These are phyloP conservation scores for Bombus ignitus DNA, from an alignment of 1,140 invertebrate species.

Conservation along the genomic window DNA sequence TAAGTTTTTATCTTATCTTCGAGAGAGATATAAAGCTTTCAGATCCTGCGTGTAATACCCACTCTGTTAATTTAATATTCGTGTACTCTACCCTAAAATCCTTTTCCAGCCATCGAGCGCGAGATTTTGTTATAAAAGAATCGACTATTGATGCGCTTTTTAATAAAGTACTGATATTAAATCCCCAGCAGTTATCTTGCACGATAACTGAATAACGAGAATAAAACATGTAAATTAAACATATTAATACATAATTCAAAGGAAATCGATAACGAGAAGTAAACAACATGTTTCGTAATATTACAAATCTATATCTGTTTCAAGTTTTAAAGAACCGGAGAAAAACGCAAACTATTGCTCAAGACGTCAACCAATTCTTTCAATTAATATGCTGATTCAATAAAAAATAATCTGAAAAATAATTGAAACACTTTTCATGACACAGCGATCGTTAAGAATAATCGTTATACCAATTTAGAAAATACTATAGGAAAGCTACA, in stretches of 20 bases:
- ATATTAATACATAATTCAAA: background rate
- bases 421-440: background rate
- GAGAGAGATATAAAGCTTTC: background rate
- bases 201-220: background rate
- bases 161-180: background rate
- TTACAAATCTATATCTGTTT: background rate
- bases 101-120: background rate
- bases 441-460: background rate
- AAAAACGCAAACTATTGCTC: background rate
- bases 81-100: background rate
- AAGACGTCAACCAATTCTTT: background rate
- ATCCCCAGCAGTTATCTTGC: background rate
- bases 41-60: background rate
- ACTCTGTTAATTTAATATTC: conserved; percentile 18
- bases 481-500: background rate
- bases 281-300: conserved; percentile 22
- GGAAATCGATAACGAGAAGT: background rate
- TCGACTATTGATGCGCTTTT: background rate
- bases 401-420: background rate
- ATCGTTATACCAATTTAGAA: background rate
- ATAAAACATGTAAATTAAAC: conserved; percentile 24
- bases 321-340: background rate
- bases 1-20: conserved; percentile 37
- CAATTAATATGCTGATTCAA: background rate
- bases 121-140: background rate